A percentile compares a stretch with the other conserved stretches of the same genome.
Evolutionary conservation across 2,113 vertebrate species (phyloP).

Genomic region (Nannobrachium achirus): DNA sequence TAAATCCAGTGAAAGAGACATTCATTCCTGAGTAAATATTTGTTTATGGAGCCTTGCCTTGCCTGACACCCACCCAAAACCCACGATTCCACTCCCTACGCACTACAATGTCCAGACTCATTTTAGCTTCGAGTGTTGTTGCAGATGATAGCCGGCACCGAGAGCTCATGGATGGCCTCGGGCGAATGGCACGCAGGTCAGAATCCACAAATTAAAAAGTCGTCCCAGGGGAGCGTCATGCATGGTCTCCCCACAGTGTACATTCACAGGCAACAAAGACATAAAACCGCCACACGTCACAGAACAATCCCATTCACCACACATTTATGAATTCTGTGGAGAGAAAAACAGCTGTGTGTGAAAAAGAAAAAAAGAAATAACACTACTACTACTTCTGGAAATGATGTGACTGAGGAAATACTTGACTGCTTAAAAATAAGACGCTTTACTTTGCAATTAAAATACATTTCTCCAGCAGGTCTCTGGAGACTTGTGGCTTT

Average conservation of each 20-base stretch:
- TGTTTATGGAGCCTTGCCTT: constrained; percentile 44
- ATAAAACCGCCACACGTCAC: constrained; percentile 53
- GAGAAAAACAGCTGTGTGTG: constrained; percentile 5
- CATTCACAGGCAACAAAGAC: constrained; percentile 65
- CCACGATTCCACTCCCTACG: constrained; percentile 30
- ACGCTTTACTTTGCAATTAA: constrained; percentile 68
- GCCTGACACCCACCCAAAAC: constrained; percentile 19
- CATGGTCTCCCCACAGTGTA: constrained; percentile 52
- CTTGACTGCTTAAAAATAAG: constrained; percentile 64
- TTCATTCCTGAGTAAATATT: constrained; percentile 41
- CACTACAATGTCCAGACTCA: constrained; percentile 55
- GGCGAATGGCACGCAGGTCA: constrained; percentile 71
- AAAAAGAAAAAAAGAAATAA: constrained; percentile 22
- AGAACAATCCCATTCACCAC: constrained; percentile 53
- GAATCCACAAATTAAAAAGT: constrained; percentile 76
- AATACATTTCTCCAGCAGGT: constrained; percentile 58
- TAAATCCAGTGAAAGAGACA: constrained; percentile 12
- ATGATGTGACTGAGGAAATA: constrained; percentile 66
- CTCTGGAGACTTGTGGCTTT: constrained; percentile 60
- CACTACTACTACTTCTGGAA: constrained; percentile 32
- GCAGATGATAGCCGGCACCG: constrained; percentile 57
- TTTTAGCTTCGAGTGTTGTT: constrained; percentile 72
- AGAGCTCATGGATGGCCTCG: constrained; percentile 70
- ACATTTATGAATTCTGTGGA: constrained; percentile 49
- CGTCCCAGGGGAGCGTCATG: constrained; percentile 60